Conservation (phyloP, 2,113 vertebrate species). For the Stigmatopora argus region DNA sequence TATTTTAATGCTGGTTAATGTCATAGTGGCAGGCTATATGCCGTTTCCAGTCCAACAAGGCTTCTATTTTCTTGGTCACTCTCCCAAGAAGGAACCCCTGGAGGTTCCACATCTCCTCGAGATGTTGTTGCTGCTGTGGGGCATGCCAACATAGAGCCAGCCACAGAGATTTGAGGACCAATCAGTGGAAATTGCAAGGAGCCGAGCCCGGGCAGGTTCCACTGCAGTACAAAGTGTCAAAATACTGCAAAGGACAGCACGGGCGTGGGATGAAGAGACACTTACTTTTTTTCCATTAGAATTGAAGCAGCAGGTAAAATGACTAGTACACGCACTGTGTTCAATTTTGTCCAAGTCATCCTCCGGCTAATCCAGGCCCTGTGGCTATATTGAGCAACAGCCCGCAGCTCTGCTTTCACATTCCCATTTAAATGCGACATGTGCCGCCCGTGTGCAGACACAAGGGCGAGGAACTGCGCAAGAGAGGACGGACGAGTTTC, state of each 20-base stretch:
- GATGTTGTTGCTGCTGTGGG: slow-evolving; percentile 22
- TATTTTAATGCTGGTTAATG: too few species aligned
- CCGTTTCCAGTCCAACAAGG: too few species aligned
- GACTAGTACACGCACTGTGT: slow-evolving; percentile 34
- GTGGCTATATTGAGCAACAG: slow-evolving; percentile 66
- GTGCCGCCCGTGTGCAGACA: slow-evolving; percentile 31
- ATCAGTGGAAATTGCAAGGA: slow-evolving; percentile 20
- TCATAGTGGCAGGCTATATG: too few species aligned
- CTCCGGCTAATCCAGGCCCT: slow-evolving; percentile 67
- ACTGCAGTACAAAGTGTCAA: slow-evolving; percentile 26
- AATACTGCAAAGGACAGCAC: slow-evolving; percentile 36
- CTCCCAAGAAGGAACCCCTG: neutral
- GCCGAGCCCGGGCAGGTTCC: slow-evolving; percentile 33
- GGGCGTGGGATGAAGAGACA: slow-evolving; percentile 26
- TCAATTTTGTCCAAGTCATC: slow-evolving; percentile 71
- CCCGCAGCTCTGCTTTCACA: slow-evolving; percentile 50
- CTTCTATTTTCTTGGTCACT: neutral
- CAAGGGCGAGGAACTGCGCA: slow-evolving; percentile 13
- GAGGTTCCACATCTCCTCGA: slow-evolving; percentile 10
- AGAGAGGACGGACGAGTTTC: neutral
- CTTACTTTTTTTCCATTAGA: slow-evolving; percentile 30
- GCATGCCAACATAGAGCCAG: slow-evolving; percentile 40
- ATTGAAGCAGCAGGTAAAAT: slow-evolving; percentile 7
- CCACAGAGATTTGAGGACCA: slow-evolving; percentile 23
- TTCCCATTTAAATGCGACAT: slow-evolving; percentile 61